phyloP scores from a whole-genome alignment of 2,888 invertebrate genomes.

The Eucriotettix oculatus region DNA sequence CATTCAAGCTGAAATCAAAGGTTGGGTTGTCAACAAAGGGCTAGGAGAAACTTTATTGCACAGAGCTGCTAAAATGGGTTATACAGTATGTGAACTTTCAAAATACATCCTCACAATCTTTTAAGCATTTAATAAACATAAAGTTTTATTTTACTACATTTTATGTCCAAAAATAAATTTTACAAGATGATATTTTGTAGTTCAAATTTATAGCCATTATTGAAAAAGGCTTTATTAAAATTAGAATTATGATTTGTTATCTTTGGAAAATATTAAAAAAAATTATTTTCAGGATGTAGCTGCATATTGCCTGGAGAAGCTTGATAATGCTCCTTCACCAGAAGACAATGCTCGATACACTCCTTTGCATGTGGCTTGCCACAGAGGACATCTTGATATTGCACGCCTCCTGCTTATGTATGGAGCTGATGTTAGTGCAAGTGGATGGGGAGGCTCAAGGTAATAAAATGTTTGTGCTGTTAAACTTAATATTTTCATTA shows the following conservation, averaged over 20 bases:
- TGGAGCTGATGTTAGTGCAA: slow-evolving; percentile 82
- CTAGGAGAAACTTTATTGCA: slow-evolving; percentile 87
- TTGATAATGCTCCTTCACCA: slow-evolving; percentile 65
- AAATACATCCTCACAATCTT: too few species aligned
- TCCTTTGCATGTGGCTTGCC: slow-evolving; percentile 82
- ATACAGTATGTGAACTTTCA: slow-evolving; percentile 42
- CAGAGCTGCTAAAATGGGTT: slow-evolving; percentile 76
- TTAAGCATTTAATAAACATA: too few species aligned
- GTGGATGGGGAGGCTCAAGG: slow-evolving; percentile 82
- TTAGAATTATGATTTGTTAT: background rate
- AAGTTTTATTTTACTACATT: background rate
- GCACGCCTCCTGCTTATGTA: slow-evolving; percentile 69
- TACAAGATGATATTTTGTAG: too few species aligned
- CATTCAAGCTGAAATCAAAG: slow-evolving; percentile 69
- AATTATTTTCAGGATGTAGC: slow-evolving; percentile 55
- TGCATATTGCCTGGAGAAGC: slow-evolving; percentile 74
- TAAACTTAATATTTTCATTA: too few species aligned
- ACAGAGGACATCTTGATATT: slow-evolving; percentile 73
- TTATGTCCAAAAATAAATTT: background rate
- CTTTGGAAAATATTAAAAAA: slow-evolving; percentile 1
- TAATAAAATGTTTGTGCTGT: slow-evolving; percentile 20
- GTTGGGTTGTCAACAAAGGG: slow-evolving; percentile 87
- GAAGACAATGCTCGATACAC: slow-evolving; percentile 89
- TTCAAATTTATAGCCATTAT: background rate
- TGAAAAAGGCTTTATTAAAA: background rate